A percentile compares a stretch with the other conserved stretches of the same genome.
These are phyloP conservation scores for Aleiodes alternator DNA, from an alignment of 2,888 invertebrate species.

Conservation along the genomic window DNA sequence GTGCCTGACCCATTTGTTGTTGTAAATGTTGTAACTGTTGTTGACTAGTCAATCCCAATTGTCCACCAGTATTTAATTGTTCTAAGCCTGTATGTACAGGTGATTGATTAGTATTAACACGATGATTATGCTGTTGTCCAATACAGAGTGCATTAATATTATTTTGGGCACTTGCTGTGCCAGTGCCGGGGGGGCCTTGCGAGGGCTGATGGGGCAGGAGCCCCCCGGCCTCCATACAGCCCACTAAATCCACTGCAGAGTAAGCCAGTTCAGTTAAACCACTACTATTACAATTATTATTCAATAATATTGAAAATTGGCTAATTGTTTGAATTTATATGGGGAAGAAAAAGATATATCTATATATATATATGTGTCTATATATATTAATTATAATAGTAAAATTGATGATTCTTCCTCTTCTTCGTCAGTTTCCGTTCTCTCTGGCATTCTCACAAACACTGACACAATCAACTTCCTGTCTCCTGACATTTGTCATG, in stretches of 20 bases:
- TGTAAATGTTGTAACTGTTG: slow-evolving; percentile 70
- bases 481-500: slow-evolving; percentile 63
- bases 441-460: slow-evolving; percentile 64
- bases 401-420: slow-evolving; percentile 20
- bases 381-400: neutral
- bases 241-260: slow-evolving; percentile 80
- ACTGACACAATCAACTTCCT: slow-evolving; percentile 61
- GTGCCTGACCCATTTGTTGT: slow-evolving; percentile 75
- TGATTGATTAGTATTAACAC: slow-evolving; percentile 59
- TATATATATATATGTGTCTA: too few relatives aligned
- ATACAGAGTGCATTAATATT: slow-evolving; percentile 45
- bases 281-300: slow-evolving; percentile 62
- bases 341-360: too few relatives aligned
- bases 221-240: slow-evolving; percentile 87
- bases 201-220: slow-evolving; percentile 82
- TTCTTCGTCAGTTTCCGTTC: slow-evolving; percentile 52
- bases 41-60: slow-evolving; percentile 61
- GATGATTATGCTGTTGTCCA: slow-evolving; percentile 51
- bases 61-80: slow-evolving; percentile 60
- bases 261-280: slow-evolving; percentile 78
- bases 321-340: too few relatives aligned
- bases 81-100: slow-evolving; percentile 63
- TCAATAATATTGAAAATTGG: neutral
- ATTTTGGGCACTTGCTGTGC: slow-evolving; percentile 65
- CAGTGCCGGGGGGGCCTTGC: slow-evolving; percentile 78